These are phyloP conservation scores for Sporophila hypoxantha DNA, from an alignment of 2,113 vertebrate genomes.

Conservation along the genomic window DNA sequence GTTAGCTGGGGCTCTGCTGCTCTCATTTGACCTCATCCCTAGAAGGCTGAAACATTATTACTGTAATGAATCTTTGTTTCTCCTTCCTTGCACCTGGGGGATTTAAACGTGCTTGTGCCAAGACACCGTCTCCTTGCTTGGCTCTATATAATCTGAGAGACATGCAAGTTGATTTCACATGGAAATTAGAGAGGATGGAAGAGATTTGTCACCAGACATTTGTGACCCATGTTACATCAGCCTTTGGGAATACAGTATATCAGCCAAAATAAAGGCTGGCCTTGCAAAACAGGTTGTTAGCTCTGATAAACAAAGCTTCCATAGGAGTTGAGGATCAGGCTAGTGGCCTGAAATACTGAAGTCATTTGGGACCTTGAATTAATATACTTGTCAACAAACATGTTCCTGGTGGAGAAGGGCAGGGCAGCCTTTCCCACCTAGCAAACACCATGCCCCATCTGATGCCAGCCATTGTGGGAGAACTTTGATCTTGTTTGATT, in stretches of 20 bases:
- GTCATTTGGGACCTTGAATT: background rate
- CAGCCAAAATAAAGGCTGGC: constrained; percentile 1
- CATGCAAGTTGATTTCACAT: constrained; percentile 6
- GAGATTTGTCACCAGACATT: constrained; percentile 22
- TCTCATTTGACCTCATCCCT: constrained; percentile 40
- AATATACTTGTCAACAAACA: background rate
- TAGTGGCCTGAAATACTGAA: background rate
- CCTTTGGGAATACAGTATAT: constrained; percentile 4
- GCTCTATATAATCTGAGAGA: background rate
- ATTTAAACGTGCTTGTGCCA: background rate
- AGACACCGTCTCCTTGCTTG: background rate
- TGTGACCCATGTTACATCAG: constrained; percentile 7
- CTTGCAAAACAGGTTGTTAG: background rate
- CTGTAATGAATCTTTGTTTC: constrained; percentile 47
- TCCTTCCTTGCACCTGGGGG: constrained; percentile 9
- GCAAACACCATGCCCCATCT: background rate
- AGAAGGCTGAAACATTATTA: constrained; percentile 44
- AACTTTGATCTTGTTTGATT: background rate
- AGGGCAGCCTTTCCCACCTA: background rate
- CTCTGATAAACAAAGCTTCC: constrained; percentile 2
- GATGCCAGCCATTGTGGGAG: background rate
- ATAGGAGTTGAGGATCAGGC: background rate
- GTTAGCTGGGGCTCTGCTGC: background rate
- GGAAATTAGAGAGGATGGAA: constrained; percentile 10
- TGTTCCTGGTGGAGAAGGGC: background rate